Percentiles rank a stretch among this genome's conserved stretches.
phyloP scores from a whole-genome alignment of 2,113 vertebrate genomes.

The Xiphophorus couchianus region DNA sequence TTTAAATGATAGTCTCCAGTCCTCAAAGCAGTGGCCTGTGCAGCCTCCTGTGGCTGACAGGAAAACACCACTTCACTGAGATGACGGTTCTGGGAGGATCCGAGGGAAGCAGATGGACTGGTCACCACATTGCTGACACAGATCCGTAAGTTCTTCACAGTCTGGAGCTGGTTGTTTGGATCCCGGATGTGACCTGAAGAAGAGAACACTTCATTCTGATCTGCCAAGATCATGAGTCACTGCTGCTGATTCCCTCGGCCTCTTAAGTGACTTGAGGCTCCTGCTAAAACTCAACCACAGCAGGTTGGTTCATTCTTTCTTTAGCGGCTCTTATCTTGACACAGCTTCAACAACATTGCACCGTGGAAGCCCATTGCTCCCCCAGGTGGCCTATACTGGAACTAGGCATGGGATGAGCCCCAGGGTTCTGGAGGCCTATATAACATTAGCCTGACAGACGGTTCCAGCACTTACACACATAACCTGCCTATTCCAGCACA shows the following conservation, averaged over 20 bases:
- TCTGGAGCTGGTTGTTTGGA: constrained; percentile 95
- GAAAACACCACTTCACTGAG: constrained; percentile 89
- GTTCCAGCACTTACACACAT: too few species aligned
- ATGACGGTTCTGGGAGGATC: constrained; percentile 63
- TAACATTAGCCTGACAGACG: too few species aligned
- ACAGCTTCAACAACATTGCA: too few species aligned
- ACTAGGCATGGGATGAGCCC: too few species aligned
- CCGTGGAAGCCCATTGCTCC: too few species aligned
- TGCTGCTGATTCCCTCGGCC: not conserved
- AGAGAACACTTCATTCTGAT: constrained; percentile 15
- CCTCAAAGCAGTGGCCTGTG: constrained; percentile 87
- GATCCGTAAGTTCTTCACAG: constrained; percentile 95
- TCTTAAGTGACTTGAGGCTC: too few species aligned
- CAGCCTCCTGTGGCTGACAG: constrained; percentile 91
- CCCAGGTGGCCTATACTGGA: too few species aligned
- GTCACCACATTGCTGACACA: constrained; percentile 89
- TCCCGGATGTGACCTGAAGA: constrained; percentile 89
- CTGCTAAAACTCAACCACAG: too few species aligned
- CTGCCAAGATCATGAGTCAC: not conserved
- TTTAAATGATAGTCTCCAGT: constrained; percentile 96
- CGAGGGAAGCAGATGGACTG: constrained; percentile 78
- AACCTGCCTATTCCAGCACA: too few species aligned
- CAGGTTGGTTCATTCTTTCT: too few species aligned
- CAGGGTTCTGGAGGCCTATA: too few species aligned
- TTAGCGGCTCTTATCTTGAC: too few species aligned